Percentiles rank a stretch among this genome's conserved stretches.
Evolutionary conservation across 2,888 invertebrate species (phyloP).

Genomic region (Invenusta paracnida): DNA sequence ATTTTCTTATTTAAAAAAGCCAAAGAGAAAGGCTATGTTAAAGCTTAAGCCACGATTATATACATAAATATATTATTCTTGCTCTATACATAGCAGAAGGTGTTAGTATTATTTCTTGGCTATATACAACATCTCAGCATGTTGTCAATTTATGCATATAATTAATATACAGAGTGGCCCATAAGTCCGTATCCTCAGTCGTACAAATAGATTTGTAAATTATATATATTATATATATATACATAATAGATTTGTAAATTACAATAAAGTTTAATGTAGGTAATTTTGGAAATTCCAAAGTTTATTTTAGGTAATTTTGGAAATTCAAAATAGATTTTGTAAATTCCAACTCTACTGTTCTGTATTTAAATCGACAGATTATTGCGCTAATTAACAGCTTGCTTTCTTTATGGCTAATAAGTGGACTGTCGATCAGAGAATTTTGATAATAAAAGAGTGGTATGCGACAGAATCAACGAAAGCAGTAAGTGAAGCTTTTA

Average conservation of each 20-base stretch:
- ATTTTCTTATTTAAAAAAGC: no score
- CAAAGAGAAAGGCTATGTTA: no score
- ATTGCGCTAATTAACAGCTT: neutral
- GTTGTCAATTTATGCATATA: no score
- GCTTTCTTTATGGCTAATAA: neutral
- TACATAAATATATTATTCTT: no score
- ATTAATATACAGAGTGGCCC: no score
- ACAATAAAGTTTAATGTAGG: neutral
- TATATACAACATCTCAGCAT: no score
- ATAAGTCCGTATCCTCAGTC: neutral
- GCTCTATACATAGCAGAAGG: no score
- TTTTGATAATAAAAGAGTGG: neutral
- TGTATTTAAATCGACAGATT: neutral
- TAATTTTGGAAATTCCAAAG: neutral
- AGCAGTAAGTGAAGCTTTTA: neutral
- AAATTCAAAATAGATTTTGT: neutral
- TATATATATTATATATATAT: neutral
- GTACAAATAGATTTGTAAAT: neutral
- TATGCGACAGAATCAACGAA: neutral
- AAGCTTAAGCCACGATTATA: no score
- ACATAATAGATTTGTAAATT: neutral
- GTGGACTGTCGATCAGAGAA: neutral
- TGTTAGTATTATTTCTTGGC: no score
- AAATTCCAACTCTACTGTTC: neutral
- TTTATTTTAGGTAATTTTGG: neutral